Evolutionary conservation across 2,113 vertebrate species (phyloP).

Genomic region (Lonchura striata): DNA sequence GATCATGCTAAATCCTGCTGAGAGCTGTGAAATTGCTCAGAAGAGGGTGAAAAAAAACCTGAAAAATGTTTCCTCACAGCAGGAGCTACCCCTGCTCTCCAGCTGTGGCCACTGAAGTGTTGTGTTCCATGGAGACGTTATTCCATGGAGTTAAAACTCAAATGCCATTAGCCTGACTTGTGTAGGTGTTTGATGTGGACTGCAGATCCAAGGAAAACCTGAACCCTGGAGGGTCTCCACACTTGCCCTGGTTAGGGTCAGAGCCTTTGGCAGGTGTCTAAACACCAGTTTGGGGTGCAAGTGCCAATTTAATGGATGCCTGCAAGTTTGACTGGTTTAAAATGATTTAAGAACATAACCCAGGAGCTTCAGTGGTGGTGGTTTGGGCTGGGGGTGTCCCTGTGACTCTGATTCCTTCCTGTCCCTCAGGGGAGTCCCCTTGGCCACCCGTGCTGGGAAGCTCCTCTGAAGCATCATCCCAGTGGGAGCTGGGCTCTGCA

Average conservation of each 20-base stretch:
- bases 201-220: not conserved
- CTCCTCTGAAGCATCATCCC: not conserved
- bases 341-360: fast-evolving
- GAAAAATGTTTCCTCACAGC: not conserved
- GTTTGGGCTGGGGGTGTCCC: not conserved
- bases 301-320: not conserved
- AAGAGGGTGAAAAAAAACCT: not conserved
- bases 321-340: not conserved
- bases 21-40: not conserved
- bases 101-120: not conserved
- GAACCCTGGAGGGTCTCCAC: not conserved
- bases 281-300: not conserved
- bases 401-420: not conserved
- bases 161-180: no score
- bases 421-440: no score
- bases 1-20: not conserved
- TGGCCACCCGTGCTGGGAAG: not conserved
- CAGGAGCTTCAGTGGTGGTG: fast-evolving
- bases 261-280: not conserved
- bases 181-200: not conserved
- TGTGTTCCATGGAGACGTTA: not conserved
- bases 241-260: not conserved
- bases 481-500: not conserved
- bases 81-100: not conserved
- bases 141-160: not conserved